Evolutionary conservation across 2,888 invertebrate genomes (phyloP), one percentile per base, ranked within the genome.

Genomic region (Caenorhabditis sulstoni): DNA sequence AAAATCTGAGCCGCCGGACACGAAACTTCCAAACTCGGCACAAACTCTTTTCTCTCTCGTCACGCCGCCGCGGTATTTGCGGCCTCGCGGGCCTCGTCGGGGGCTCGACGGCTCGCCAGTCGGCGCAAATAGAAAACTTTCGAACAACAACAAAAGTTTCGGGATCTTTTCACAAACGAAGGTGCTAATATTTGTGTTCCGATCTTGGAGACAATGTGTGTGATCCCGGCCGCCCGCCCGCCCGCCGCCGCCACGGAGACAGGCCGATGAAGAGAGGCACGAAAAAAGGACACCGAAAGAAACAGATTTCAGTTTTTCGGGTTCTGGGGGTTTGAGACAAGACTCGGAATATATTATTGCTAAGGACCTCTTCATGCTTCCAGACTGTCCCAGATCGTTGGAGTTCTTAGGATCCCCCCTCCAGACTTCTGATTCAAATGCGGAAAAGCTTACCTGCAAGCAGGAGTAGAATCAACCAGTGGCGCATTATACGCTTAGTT

Each of bases 391-490:
- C n/a, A n/a, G n/a, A n/a, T n/a, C n/a, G n/a, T n/a, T n/a, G n/a
- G n/a, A n/a, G n/a, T n/a, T n/a, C n/a, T n/a, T n/a, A n/a, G n/a
- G n/a, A n/a, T n/a, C n/a, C n/a, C n/a, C n/a, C n/a, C n/a, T n/a
- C n/a, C n/a, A n/a, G n/a, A n/a, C n/a, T n/a, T n/a, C n/a, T n/a
- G n/a, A n/a, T n/a, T n/a, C n/a, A n/a, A n/a, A n/a, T n/a, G n/a
- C n/a, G n/a, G n/a, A n/a, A n/a, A 50, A 23, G 23, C 77, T 62
- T 23, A 79, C 79, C 79, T 79, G 79, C 79, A 58, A 79, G 73
- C 79, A 79, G 73, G 79, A 79, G 79, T 50, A 79, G 37, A 68
- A 64, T 55, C 23, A 73, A 64, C 50, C 62, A 53, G 47, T 73
- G 67, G 53, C 78, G 78, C 78, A 78, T 78, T 55, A 22, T 23